These are phyloP conservation scores for Ochlodes sylvanus DNA, from an alignment of 2,888 invertebrate species.

Conservation along the genomic window DNA sequence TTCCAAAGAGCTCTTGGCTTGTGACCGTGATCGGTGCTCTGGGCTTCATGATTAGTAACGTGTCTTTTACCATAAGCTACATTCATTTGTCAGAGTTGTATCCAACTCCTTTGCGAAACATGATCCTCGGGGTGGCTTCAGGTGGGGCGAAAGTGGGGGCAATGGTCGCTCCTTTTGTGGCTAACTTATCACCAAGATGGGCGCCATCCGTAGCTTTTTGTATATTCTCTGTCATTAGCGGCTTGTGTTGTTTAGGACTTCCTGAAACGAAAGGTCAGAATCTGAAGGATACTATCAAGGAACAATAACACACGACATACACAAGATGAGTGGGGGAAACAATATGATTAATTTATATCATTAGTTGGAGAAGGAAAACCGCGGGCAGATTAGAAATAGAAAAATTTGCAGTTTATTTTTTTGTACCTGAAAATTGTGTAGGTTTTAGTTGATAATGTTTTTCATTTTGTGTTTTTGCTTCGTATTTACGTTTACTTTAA, in stretches of 20 bases:
- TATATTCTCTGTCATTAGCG: constrained; percentile 56
- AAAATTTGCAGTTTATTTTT: too few relatives aligned
- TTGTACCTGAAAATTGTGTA: too few relatives aligned
- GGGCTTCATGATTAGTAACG: constrained; percentile 47
- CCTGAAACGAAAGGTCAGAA: constrained; percentile 65
- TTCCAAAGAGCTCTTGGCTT: constrained; percentile 45
- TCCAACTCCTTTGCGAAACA: constrained; percentile 64
- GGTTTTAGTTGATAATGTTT: too few relatives aligned
- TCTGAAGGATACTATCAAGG: constrained; percentile 58
- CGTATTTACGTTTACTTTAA: too few relatives aligned
- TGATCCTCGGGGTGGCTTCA: constrained; percentile 58
- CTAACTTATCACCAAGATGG: constrained; percentile 58
- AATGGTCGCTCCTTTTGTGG: constrained; percentile 63
- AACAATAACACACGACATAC: constrained; percentile 37
- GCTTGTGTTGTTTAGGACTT: constrained; percentile 54
- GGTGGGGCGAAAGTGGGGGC: constrained; percentile 60
- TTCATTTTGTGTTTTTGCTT: too few relatives aligned
- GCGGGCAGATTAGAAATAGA: too few relatives aligned
- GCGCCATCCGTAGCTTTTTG: constrained; percentile 59
- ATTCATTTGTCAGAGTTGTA: constrained; percentile 62
- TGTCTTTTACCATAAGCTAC: constrained; percentile 52
- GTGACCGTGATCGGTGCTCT: constrained; percentile 51
- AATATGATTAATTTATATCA: too few relatives aligned
- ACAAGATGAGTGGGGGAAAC: too few relatives aligned
- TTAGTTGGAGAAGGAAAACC: too few relatives aligned